Conservation (phyloP, 2,113 vertebrate genomes). For the Ceyx margarethae region DNA sequence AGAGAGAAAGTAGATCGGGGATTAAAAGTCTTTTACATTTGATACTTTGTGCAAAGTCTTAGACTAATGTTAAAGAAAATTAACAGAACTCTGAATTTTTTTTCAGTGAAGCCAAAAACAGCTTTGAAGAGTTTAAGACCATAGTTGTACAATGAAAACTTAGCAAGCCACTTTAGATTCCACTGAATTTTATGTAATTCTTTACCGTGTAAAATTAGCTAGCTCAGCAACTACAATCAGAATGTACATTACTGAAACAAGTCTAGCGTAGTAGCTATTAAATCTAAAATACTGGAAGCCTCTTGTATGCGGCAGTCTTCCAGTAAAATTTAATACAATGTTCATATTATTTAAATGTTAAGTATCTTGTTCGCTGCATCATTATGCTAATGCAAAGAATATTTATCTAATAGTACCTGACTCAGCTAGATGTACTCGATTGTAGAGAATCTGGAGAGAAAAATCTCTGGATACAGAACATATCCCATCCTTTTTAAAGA, state of each 20-base stretch:
- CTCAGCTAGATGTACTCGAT: conserved; percentile 69
- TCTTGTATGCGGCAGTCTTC: not conserved
- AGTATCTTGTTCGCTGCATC: not conserved
- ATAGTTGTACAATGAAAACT: not conserved
- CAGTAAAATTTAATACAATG: not conserved
- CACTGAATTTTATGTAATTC: not conserved
- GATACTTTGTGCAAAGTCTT: not conserved
- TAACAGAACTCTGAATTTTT: not conserved
- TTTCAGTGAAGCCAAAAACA: not conserved
- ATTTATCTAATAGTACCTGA: conserved; percentile 58
- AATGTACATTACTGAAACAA: not conserved
- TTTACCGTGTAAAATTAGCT: not conserved
- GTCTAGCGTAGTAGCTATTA: not conserved
- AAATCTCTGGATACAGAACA: conserved; percentile 83
- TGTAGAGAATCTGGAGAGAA: conserved; percentile 83
- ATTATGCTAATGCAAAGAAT: not conserved
- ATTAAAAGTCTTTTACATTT: not conserved
- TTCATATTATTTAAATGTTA: not conserved
- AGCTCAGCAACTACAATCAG: not conserved
- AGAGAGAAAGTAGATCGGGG: not conserved
- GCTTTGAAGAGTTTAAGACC: not conserved
- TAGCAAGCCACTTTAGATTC: not conserved
- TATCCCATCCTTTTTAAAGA: conserved; percentile 72
- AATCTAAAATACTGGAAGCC: not conserved
- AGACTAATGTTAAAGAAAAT: not conserved